Evolutionary conservation across 2,888 invertebrate genomes (phyloP).

Genomic region (Diaprepes abbreviatus): DNA sequence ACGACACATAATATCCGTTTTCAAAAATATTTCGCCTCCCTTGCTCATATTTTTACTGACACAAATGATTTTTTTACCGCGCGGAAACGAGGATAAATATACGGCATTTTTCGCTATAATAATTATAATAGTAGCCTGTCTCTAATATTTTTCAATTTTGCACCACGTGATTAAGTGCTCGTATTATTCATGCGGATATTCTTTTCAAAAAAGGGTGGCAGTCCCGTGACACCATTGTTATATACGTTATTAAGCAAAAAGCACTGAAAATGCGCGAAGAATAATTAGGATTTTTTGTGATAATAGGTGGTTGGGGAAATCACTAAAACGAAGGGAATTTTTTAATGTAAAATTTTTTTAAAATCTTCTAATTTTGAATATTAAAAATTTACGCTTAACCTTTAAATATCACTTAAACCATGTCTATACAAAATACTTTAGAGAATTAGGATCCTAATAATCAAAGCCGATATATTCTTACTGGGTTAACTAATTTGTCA

Average conservation of each 20-base stretch:
- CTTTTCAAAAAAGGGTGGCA: slow-evolving; percentile 48
- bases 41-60: slow-evolving; percentile 61
- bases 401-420: too few species aligned
- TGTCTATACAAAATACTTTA: too few species aligned
- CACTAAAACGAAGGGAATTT: slow-evolving; percentile 21
- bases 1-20: slow-evolving; percentile 55
- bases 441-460: too few species aligned
- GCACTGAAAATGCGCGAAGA: slow-evolving; percentile 24
- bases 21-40: slow-evolving; percentile 62
- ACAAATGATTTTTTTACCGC: slow-evolving; percentile 56
- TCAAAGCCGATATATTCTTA: too few species aligned
- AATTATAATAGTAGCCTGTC: slow-evolving; percentile 64
- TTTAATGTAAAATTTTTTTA: background rate
- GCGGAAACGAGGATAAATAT: slow-evolving; percentile 65
- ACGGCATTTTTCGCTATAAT: slow-evolving; percentile 65
- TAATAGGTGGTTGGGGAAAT: slow-evolving; percentile 34
- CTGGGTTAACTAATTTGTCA: too few species aligned
- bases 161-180: slow-evolving; percentile 59
- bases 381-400: too few species aligned
- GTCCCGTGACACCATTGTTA: slow-evolving; percentile 43
- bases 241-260: slow-evolving; percentile 35
- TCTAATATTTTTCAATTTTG: slow-evolving; percentile 66
- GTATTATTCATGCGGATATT: slow-evolving; percentile 48
- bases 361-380: background rate
- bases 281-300: slow-evolving; percentile 26